Conservation (phyloP, 2,797 vertebrate species). For the Alectoris magna region DNA sequence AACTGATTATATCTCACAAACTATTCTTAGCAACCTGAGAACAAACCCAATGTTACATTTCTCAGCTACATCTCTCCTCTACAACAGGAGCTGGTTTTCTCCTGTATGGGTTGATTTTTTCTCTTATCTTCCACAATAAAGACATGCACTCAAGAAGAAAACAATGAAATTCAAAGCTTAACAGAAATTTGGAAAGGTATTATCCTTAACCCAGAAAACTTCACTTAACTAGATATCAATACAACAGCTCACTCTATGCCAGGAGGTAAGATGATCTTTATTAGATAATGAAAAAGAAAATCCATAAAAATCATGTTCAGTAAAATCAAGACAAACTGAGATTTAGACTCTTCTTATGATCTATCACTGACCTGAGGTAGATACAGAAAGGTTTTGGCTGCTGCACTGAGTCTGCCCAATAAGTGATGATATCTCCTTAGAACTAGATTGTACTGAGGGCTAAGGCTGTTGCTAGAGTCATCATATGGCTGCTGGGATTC, state of each 20-base stretch:
- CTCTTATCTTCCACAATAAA: neutral
- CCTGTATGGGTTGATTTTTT: neutral
- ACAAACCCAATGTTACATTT: fast-evolving
- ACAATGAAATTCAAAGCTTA: neutral
- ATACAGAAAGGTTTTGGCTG: neutral
- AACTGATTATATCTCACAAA: neutral
- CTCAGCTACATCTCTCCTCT: neutral
- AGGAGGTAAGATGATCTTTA: neutral
- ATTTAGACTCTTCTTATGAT: neutral
- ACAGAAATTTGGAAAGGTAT: neutral
- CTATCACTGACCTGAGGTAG: neutral
- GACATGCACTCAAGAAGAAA: neutral
- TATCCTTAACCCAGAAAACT: neutral
- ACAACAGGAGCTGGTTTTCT: neutral
- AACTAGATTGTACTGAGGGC: neutral
- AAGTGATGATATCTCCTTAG: neutral
- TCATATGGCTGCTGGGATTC: neutral
- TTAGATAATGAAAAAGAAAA: neutral
- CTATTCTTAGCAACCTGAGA: neutral
- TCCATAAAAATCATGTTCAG: neutral
- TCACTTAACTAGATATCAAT: neutral
- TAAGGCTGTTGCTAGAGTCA: neutral
- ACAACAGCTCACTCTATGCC: neutral
- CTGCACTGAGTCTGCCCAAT: neutral
- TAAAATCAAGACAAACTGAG: neutral